Percentiles rank a stretch among this genome's conserved stretches.
phyloP scores from a whole-genome alignment of 2,888 invertebrate genomes.

The Nomada hirtipes region DNA sequence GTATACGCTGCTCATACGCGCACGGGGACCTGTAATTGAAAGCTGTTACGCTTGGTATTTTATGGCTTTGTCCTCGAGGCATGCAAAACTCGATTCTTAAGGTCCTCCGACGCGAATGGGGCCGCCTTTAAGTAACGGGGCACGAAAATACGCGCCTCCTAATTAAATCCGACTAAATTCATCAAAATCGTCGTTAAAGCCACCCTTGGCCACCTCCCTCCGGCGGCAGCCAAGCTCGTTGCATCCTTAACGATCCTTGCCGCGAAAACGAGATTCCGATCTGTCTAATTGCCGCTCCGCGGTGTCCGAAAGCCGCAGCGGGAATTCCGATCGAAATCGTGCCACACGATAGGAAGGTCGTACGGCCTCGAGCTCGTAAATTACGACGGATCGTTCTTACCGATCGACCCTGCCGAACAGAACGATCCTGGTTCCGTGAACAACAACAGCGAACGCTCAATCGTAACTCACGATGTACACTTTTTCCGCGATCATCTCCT shows the following conservation, averaged over 20 bases:
- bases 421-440: conserved; percentile 25
- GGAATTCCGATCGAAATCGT: conserved; percentile 58
- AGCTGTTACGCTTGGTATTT: conserved; percentile 83
- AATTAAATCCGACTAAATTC: conserved; percentile 80
- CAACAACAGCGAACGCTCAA: conserved; percentile 22
- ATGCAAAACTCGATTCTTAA: conserved; percentile 80
- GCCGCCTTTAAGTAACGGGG: conserved; percentile 70
- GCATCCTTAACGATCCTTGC: conserved; percentile 65
- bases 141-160: conserved; percentile 76
- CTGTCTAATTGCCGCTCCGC: conserved; percentile 70
- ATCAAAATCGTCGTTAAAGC: conserved; percentile 77
- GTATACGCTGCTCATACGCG: conserved; percentile 69
- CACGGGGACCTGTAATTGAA: conserved; percentile 80
- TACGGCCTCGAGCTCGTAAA: conserved; percentile 51
- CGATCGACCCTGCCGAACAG: conserved; percentile 33
- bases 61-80: conserved; percentile 80
- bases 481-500: not conserved
- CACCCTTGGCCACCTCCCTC: conserved; percentile 50
- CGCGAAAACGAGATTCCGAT: conserved; percentile 72
- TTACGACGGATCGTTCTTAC: conserved; percentile 45
- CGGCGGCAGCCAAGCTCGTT: conserved; percentile 37
- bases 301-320: conserved; percentile 57
- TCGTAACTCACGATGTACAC: conserved; percentile 22
- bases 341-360: conserved; percentile 48
- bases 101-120: conserved; percentile 64